Base-by-base conservation (phyloP, 2,113 vertebrate genomes). In the Catharus minimus region DNA sequence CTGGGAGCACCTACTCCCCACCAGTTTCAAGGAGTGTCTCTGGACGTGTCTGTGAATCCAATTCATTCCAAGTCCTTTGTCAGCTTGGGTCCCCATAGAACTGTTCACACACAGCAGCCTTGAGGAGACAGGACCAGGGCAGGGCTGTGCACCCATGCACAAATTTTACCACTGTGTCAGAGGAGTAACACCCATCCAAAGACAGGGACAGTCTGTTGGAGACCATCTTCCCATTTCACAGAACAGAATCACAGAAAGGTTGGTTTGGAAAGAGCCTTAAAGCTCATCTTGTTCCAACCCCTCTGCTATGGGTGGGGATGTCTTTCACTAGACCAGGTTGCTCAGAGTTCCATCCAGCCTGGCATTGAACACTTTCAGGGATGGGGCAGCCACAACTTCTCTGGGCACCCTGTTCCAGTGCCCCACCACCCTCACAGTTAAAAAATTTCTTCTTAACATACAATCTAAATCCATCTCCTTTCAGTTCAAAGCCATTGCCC, bases 221-320 rank as follows among this genome's bases (percentile, higher is more conserved):
- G 19, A 78, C 8, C 27, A 16, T 32, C 19, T 68, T 95, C 43
- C 18, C 18, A 12, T 68, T 86, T 75, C 44, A 67, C 23, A 60
- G 55, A 75, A 60, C 11, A 47, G 55, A 41, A 26, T 47, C 24
- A 61, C 26, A 41, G 30, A 55, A n/a, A 32, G 11, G 6, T 53
- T 55, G 39, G 14, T 61, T 75, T 88, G 39, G 16, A 75, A 47
- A 61, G 24, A 10, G 60, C 9, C 20, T 47, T 30, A 53, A 74
- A 32, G 30, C 15, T 67, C 26, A 36, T 23, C 24, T 53, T 0
- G 0, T 78, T 78, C 46, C 46, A 53, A 7, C 1, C 5, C 21
- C 39, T 7, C 15, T 36, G n/a, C 30, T 26, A 27, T 36, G 21
- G n/a, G 5, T 26, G 46, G 52, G 33, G 30, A 32, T 5, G 20